Base-by-base conservation (phyloP, 2,113 vertebrate species). In the Pollachius pollachius region DNA sequence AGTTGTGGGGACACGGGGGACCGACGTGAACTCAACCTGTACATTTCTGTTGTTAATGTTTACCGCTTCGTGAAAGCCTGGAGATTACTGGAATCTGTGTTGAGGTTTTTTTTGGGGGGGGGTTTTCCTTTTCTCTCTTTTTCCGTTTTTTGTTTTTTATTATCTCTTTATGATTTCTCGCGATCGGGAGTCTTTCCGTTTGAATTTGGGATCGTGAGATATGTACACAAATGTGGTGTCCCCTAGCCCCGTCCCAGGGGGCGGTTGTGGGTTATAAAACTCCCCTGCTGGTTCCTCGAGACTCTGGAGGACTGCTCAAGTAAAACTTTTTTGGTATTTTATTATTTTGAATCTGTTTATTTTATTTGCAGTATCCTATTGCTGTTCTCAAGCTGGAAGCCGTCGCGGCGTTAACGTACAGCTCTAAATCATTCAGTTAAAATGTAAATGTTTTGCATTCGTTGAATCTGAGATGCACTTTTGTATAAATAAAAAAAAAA, bases 31-130 rank as follows among this genome's bases (percentile, higher is more conserved):
- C 93, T 93, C 93, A 94, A 95, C 94, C 92, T 97, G 95, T 97
- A 97, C 94, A 95, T 96, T 97, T 96, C 93, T 94, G 95, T 96
- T 96, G 93, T 96, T 95, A 95, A 96, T 97, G 96, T 98, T 97
- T 97, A 97, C 96, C 95, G 94, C 94, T 94, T 48, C 80, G 89
- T 94, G 91, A 92, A 94, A 96, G 96, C 94, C 96, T 97, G 96
- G 95, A 97, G 94, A 96, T 95, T 95, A 96, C 96, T 97, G 96
- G 96, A 98, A 94, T 91, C 92, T 90, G 93, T 93, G 94, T 69
- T 81, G 54, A 19, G 66, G 4, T 64, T 70, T 71, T 78, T 78
- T 73, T 77, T 23, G 23, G 23, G 23, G 23, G 23, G 23, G 23
- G 23, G 73, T 48, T 71, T 74, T 92, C 91, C 90, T 93, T 93